Percentiles rank a stretch among this genome's conserved stretches.
Evolutionary conservation across 2,797 vertebrate species (phyloP).

Genomic region (Leucoraja ocellata): DNA sequence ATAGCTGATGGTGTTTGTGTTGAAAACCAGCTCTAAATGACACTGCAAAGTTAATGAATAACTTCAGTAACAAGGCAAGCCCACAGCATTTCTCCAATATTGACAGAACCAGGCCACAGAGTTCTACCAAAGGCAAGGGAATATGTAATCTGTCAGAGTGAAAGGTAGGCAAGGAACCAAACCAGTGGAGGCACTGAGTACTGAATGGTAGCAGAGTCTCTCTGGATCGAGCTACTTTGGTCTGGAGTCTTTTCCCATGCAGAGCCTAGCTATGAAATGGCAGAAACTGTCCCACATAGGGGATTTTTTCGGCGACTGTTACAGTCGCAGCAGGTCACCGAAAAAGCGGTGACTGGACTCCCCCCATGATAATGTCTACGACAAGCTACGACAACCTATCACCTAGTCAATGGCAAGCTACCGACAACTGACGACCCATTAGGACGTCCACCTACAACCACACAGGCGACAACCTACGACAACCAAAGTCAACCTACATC

Average conservation of each 20-base stretch:
- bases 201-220: not conserved
- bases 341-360: too few species aligned
- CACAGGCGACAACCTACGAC: too few species aligned
- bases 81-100: not conserved
- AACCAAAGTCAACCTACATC: too few species aligned
- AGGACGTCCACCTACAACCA: too few species aligned
- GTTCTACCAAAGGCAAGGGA: conserved; percentile 3
- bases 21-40: not conserved
- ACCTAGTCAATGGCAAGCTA: too few species aligned
- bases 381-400: too few species aligned
- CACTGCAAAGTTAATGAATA: conserved; percentile 32
- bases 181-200: not conserved
- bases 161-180: not conserved
- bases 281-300: not conserved
- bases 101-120: conserved; percentile 31
- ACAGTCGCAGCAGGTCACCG: too few species aligned
- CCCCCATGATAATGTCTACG: too few species aligned
- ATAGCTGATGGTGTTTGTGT: not conserved
- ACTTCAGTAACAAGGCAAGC: conserved; percentile 18
- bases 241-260: not conserved
- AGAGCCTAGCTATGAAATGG: not conserved
- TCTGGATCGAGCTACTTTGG: not conserved
- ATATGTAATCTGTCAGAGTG: not conserved
- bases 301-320: too few species aligned
- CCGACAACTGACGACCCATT: too few species aligned